A percentile compares a stretch with the other conserved stretches of the same genome.
Conservation (phyloP, 2,113 vertebrate species). For the Gavialis gangeticus region DNA sequence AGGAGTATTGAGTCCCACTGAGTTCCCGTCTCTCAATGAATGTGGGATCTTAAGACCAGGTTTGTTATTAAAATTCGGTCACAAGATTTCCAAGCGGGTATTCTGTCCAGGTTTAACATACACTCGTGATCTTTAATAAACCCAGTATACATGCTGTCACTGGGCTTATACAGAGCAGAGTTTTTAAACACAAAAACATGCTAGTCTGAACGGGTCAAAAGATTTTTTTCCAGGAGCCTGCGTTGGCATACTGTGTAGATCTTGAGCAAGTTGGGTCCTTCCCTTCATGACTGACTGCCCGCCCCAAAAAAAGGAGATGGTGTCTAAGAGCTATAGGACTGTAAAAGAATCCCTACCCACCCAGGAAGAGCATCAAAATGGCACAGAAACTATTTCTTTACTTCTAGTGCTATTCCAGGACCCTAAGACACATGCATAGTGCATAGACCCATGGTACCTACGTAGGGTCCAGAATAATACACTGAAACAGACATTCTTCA, state of each 20-base stretch:
- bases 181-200: not conserved
- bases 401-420: not conserved
- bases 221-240: not conserved
- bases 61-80: not conserved
- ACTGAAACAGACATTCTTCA: constrained; percentile 8
- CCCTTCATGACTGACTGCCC: rapidly evolving
- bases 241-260: not conserved
- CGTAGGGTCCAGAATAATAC: not conserved
- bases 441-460: not conserved
- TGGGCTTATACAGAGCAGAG: not conserved
- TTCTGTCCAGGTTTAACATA: not conserved
- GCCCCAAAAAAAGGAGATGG: not conserved
- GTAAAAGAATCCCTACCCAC: not conserved
- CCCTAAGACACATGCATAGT: not conserved
- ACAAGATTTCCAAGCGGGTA: not conserved
- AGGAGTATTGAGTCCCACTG: not conserved
- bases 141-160: not conserved
- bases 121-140: not conserved
- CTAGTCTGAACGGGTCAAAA: not conserved
- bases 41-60: not conserved
- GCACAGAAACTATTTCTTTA: not conserved
- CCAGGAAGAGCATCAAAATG: not conserved
- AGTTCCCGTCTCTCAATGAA: rapidly evolving
- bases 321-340: not conserved
- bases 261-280: not conserved